Percentiles rank a stretch among this genome's conserved stretches.
Evolutionary conservation across 2,113 vertebrate genomes (phyloP).

Genomic region (Eretmochelys imbricata): DNA sequence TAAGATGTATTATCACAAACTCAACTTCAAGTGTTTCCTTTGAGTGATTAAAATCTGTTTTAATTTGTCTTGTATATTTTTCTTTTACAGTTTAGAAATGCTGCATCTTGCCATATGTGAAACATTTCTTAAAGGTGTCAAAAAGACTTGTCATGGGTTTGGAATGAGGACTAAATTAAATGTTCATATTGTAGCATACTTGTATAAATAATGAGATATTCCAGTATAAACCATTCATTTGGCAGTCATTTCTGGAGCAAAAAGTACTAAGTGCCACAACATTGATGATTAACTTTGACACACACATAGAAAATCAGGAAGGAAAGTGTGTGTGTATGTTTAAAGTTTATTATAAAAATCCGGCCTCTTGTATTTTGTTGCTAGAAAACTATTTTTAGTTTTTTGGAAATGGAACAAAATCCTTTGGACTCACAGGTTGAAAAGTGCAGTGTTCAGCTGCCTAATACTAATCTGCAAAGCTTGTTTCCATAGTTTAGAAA

Average conservation of each 20-base stretch:
- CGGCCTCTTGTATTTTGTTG: conserved; percentile 1
- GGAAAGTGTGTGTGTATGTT: conserved; percentile 12
- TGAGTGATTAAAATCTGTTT: conserved; percentile 71
- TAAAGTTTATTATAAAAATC: conserved; percentile 29
- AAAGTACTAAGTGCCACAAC: conserved; percentile 53
- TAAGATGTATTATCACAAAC: conserved; percentile 34
- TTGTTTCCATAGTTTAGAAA: conserved; percentile 49
- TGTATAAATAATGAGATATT: conserved; percentile 79
- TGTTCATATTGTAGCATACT: conserved; percentile 65
- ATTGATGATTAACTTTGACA: conserved; percentile 44
- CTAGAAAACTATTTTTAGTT: conserved; percentile 41
- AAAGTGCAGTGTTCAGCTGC: not conserved
- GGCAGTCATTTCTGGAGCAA: conserved; percentile 71
- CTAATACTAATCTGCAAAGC: conserved; percentile 20
- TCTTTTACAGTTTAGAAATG: conserved; percentile 70
- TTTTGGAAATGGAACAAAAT: conserved; percentile 43
- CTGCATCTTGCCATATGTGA: conserved; percentile 74
- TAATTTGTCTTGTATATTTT: conserved; percentile 74
- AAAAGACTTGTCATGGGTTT: conserved; percentile 78
- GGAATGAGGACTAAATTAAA: conserved; percentile 83
- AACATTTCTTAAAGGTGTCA: conserved; percentile 81
- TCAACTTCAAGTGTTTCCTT: conserved; percentile 68
- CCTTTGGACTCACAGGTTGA: conserved; percentile 31
- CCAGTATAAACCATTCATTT: conserved; percentile 79
- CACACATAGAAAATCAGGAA: conserved; percentile 40